Evolutionary conservation across 1,140 invertebrate genomes (phyloP).

Genomic region (Laupala kohalensis): DNA sequence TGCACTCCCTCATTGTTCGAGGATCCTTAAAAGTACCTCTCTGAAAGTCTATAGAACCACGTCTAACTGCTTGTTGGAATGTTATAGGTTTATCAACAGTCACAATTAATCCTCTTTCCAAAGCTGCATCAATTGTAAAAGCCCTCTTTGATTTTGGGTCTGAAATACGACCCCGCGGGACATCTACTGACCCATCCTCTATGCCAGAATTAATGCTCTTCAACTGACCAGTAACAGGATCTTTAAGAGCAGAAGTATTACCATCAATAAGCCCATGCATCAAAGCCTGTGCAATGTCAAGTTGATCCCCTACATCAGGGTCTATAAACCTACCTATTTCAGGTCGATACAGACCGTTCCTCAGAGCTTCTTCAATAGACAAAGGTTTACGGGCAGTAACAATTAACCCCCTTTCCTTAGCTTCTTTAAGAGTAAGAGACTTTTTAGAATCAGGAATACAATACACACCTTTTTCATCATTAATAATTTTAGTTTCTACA

Average conservation of each 20-base stretch:
- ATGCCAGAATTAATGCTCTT: conserved; percentile 61
- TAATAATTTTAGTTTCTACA: conserved; percentile 54
- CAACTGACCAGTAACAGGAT: conserved; percentile 55
- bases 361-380: conserved; percentile 62
- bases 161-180: conserved; percentile 55
- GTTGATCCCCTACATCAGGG: conserved; percentile 51
- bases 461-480: conserved; percentile 56
- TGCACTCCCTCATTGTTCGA: conserved; percentile 44
- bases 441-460: conserved; percentile 43
- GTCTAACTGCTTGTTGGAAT: conserved; percentile 39
- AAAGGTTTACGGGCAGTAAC: conserved; percentile 55
- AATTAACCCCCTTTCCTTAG: conserved; percentile 55
- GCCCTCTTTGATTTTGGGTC: conserved; percentile 62
- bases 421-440: conserved; percentile 52
- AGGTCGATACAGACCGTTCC: conserved; percentile 57
- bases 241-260: conserved; percentile 60
- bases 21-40: conserved; percentile 33
- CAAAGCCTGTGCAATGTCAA: conserved; percentile 59
- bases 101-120: conserved; percentile 57
- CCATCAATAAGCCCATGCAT: conserved; percentile 58
- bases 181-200: conserved; percentile 65
- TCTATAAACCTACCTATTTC: conserved; percentile 69
- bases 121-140: conserved; percentile 57
- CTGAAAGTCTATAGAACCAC: conserved; percentile 30
- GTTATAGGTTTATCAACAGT: conserved; percentile 56